phyloP scores from a whole-genome alignment of 2,113 vertebrate genomes.

The Apodemus speciosus region DNA sequence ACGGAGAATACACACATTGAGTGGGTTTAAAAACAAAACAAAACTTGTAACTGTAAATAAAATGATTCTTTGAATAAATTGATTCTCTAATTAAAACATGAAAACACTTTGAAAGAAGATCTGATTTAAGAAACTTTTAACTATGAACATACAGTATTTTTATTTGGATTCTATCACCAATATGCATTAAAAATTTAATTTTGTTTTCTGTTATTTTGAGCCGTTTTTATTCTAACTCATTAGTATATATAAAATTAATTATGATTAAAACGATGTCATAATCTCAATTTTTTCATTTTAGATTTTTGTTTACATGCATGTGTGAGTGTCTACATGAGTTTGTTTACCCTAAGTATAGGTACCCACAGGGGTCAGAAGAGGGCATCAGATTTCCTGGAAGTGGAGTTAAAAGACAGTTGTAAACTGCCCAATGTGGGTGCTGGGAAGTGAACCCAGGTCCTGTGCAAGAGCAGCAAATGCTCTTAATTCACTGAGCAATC shows the following conservation, averaged over 20 bases:
- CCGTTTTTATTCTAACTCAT: neutral
- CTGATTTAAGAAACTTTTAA: conserved; percentile 48
- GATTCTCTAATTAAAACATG: conserved; percentile 33
- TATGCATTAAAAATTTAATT: conserved; percentile 24
- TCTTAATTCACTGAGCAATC: neutral
- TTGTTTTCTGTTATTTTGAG: conserved; percentile 10
- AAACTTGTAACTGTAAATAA: conserved; percentile 36
- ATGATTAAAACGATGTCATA: neutral
- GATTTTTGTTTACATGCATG: neutral
- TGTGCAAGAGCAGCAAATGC: neutral
- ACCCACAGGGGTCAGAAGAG: neutral
- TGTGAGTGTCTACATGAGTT: neutral
- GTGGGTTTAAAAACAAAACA: conserved; percentile 35
- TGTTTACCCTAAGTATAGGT: neutral
- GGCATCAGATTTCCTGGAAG: neutral
- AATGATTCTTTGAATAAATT: conserved; percentile 43
- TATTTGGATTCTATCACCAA: conserved; percentile 36
- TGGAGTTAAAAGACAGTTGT: neutral
- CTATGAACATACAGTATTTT: conserved; percentile 56
- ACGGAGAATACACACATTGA: neutral
- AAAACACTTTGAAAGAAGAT: conserved; percentile 49
- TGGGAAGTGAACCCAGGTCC: neutral
- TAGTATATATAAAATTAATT: neutral
- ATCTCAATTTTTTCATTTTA: neutral
- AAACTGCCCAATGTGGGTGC: neutral